Percentiles rank a stretch among this genome's conserved stretches.
These are phyloP conservation scores for Dynastes grantii DNA, from an alignment of 2,888 invertebrate species.

Conservation along the genomic window DNA sequence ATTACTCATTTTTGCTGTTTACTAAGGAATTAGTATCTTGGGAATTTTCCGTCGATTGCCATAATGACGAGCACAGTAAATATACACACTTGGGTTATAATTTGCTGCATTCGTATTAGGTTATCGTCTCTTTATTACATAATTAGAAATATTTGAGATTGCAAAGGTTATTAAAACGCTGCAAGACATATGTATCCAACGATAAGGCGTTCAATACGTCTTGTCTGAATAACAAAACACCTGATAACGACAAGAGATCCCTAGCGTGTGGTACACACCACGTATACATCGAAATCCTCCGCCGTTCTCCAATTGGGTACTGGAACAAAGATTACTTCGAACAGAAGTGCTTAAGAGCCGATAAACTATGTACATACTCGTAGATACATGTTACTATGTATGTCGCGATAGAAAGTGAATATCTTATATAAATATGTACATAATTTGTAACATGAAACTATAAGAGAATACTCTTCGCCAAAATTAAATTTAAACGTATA, in stretches of 20 bases:
- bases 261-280: too few species aligned
- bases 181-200: neutral
- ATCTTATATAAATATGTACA: conserved; percentile 38
- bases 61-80: too few species aligned
- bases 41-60: too few species aligned
- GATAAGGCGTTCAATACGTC: conserved; percentile 11
- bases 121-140: conserved; percentile 29
- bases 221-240: conserved; percentile 31
- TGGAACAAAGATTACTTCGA: neutral
- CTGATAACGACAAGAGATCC: conserved; percentile 30
- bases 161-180: conserved; percentile 11
- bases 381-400: neutral
- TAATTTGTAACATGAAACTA: neutral
- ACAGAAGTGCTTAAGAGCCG: neutral
- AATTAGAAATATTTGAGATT: conserved; percentile 33
- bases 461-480: neutral
- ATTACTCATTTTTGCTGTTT: too few species aligned
- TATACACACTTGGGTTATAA: too few species aligned
- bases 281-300: conserved; percentile 13
- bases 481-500: conserved; percentile 8
- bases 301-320: conserved; percentile 8
- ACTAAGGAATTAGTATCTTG: too few species aligned
- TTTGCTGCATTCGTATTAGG: neutral
- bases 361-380: conserved; percentile 22
- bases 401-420: conserved; percentile 27